phyloP scores from a whole-genome alignment of 2,113 vertebrate genomes.

The Paralichthys olivaceus region DNA sequence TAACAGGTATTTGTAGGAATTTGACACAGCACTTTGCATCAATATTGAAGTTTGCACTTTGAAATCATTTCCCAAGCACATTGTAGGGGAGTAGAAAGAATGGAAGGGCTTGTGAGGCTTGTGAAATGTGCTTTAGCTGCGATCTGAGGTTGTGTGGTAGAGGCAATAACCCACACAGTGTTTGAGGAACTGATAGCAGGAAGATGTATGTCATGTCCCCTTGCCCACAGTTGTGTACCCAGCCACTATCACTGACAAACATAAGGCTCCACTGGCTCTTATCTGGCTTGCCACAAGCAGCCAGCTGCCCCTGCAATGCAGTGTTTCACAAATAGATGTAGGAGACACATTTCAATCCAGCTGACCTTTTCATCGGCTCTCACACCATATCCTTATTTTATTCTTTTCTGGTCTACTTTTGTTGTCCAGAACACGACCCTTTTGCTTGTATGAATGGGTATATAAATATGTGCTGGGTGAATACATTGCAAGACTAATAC shows the following conservation, averaged over 20 bases:
- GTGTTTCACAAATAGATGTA: slow-evolving; percentile 65
- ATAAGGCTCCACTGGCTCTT: slow-evolving; percentile 64
- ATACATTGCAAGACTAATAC: neutral
- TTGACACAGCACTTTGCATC: slow-evolving; percentile 42
- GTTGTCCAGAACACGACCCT: slow-evolving; percentile 37
- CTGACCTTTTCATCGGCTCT: slow-evolving; percentile 60
- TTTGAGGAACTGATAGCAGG: slow-evolving; percentile 66
- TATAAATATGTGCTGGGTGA: slow-evolving; percentile 10
- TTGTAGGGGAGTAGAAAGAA: slow-evolving; percentile 33
- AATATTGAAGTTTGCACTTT: slow-evolving; percentile 62
- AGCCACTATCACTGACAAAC: slow-evolving; percentile 71
- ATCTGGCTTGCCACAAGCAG: slow-evolving; percentile 74
- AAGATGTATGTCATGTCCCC: slow-evolving; percentile 59
- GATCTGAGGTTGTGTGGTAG: slow-evolving; percentile 23
- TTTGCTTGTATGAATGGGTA: neutral
- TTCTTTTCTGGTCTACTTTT: slow-evolving; percentile 29
- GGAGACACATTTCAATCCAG: slow-evolving; percentile 58
- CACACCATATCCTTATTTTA: slow-evolving; percentile 16
- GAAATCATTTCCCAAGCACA: slow-evolving; percentile 43
- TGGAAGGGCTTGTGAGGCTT: slow-evolving; percentile 29
- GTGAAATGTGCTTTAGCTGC: slow-evolving; percentile 35
- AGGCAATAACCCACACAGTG: slow-evolving; percentile 53
- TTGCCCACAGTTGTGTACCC: slow-evolving; percentile 49
- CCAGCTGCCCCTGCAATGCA: slow-evolving; percentile 79
- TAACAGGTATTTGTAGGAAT: slow-evolving; percentile 31